These are phyloP conservation scores for Troides helena DNA, from an alignment of 2,888 invertebrate genomes.

Conservation along the genomic window DNA sequence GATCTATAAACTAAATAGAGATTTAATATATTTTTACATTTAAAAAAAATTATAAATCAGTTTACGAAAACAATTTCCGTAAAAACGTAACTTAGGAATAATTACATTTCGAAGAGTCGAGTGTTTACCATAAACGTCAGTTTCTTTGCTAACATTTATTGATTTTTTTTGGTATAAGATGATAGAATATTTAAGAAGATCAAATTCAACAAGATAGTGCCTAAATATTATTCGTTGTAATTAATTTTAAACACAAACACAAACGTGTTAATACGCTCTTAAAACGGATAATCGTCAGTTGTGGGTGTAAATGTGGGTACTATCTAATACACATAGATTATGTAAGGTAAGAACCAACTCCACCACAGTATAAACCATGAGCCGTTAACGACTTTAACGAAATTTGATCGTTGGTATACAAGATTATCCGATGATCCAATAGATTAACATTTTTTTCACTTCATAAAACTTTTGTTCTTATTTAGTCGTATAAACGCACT, in stretches of 20 bases:
- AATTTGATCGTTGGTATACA: conserved; percentile 21
- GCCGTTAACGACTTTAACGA: conserved; percentile 9
- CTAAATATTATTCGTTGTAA: not conserved
- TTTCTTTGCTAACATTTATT: no score
- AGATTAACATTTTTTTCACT: conserved; percentile 4
- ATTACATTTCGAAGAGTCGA: no score
- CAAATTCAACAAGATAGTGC: not conserved
- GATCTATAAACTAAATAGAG: no score
- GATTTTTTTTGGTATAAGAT: no score
- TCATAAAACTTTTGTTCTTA: not conserved
- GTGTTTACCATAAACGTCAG: no score
- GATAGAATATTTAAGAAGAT: not conserved
- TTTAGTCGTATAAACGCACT: not conserved
- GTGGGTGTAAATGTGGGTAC: conserved; percentile 11
- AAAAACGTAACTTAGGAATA: no score
- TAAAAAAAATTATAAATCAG: no score
- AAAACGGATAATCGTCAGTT: conserved; percentile 14
- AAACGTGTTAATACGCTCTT: not conserved
- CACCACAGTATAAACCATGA: conserved; percentile 3
- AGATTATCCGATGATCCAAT: conserved; percentile 24
- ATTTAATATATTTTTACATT: no score
- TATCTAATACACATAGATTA: conserved; percentile 17
- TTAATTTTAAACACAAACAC: not conserved
- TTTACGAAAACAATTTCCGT: no score
- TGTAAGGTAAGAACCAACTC: conserved; percentile 9